Evolutionary conservation across 2,888 invertebrate genomes (phyloP).

Genomic region (Pterostichus niger): DNA sequence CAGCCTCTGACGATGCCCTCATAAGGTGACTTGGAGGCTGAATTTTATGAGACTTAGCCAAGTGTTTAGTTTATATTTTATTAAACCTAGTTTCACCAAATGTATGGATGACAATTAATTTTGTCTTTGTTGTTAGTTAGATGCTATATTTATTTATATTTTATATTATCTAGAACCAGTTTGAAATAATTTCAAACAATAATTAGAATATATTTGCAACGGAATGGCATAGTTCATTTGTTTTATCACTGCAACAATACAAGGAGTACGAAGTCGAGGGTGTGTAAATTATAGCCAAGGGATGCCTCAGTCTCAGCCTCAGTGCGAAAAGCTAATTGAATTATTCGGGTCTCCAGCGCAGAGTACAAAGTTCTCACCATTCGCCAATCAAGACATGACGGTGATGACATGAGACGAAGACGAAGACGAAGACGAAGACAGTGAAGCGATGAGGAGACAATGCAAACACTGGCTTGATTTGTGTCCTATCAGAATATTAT

Average conservation of each 20-base stretch:
- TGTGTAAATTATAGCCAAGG: not conserved
- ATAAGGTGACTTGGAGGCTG: too few species aligned
- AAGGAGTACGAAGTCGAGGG: not conserved
- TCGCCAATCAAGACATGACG: slow-evolving; percentile 39
- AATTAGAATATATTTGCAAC: too few species aligned
- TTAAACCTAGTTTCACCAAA: too few species aligned
- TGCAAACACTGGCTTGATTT: slow-evolving; percentile 57
- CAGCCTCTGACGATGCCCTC: too few species aligned
- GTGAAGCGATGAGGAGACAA: slow-evolving; percentile 38
- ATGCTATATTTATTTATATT: too few species aligned
- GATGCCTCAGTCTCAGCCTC: not conserved
- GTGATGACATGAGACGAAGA: not conserved
- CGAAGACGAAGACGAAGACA: not conserved
- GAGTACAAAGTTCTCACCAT: slow-evolving; percentile 36
- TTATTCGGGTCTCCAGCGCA: slow-evolving; percentile 36
- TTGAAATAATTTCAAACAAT: too few species aligned
- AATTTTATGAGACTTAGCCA: too few species aligned
- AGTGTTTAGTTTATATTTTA: too few species aligned
- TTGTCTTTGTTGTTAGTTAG: too few species aligned
- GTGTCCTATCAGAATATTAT: slow-evolving; percentile 54
- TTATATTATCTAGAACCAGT: too few species aligned
- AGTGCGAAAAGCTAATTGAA: slow-evolving; percentile 31
- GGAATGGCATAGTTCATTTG: too few species aligned
- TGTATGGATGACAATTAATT: too few species aligned
- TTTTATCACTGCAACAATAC: not conserved